Base-by-base conservation (phyloP, 2,113 vertebrate genomes). In the Elgaria multicarinata region DNA sequence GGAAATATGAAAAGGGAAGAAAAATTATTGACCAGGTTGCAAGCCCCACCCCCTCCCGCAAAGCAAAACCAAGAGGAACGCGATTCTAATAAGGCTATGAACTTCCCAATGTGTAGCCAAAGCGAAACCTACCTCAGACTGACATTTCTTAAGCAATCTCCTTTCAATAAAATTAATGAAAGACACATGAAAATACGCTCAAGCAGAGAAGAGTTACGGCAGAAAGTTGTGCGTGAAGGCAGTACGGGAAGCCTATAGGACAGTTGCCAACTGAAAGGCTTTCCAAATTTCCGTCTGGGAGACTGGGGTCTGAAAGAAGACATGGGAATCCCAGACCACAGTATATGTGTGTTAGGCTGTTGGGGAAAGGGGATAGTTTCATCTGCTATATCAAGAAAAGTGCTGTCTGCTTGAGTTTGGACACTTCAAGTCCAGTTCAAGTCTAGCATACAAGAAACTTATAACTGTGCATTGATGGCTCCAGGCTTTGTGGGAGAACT, bases 101-200 rank as follows among this genome's bases (percentile, higher is more conserved):
- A 90, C 58, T 83, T 82, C 36, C 3, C 0, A 42, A 10, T 90
- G 64, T 42, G 81, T 90, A 90, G 50, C 44, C 44, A 83, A 81
- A 50, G 6, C 42, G 81, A 90, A 66, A 6, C 44, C 24, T 79
- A 0, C 83, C 83, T 93, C 81, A 81, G 88, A 93, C 87, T 86
- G 42, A 83, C 90, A 67, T 22, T 76, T 83, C 92, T 93, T 92
- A 91, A 50, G 62, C 22, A 69, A 69, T 53, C 18, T 69, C 89
- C 83, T 90, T 93, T 77, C 85, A 91, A 66, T 91, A 95, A 93
- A 92, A 90, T 85, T 93, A 95, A 96, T 95, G 88, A 90, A 90
- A 95, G n/a, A 42, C 94, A 91, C 69, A 92, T 91, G 92, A 93
- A 93, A 91, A 90, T 75, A 91, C 26, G 31, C 87, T 91, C 86